Percentiles rank a stretch among this genome's conserved stretches.
These are phyloP conservation scores for Latheticus oryzae DNA, from an alignment of 2,888 invertebrate genomes.

Conservation along the genomic window DNA sequence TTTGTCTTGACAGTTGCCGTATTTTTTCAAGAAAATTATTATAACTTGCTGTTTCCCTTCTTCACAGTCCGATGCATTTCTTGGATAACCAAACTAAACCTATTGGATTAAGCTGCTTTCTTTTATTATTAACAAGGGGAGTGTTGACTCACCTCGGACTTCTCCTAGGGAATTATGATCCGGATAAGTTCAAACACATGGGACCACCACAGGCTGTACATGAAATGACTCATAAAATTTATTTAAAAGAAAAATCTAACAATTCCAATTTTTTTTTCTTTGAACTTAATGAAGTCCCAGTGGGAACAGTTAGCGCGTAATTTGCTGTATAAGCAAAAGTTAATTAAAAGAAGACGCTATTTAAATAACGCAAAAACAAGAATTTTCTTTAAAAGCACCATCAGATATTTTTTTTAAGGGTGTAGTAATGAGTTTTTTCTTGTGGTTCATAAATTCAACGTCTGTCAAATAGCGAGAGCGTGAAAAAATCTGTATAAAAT, in stretches of 20 bases:
- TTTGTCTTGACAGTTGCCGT: slow-evolving; percentile 38
- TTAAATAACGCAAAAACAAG: slow-evolving; percentile 41
- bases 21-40: slow-evolving; percentile 40
- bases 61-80: slow-evolving; percentile 45
- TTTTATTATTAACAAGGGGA: slow-evolving; percentile 48
- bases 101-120: slow-evolving; percentile 51
- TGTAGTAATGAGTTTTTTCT: slow-evolving; percentile 16
- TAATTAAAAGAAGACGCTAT: slow-evolving; percentile 45
- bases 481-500: slow-evolving; percentile 29
- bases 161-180: slow-evolving; percentile 43
- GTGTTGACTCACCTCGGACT: slow-evolving; percentile 49
- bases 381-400: no score
- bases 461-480: slow-evolving; percentile 27
- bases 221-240: slow-evolving; percentile 47
- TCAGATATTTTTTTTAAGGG: no score
- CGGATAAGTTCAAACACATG: slow-evolving; percentile 49
- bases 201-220: slow-evolving; percentile 43
- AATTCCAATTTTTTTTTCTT: no score
- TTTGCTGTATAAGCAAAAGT: slow-evolving; percentile 47
- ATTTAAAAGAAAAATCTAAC: no score
- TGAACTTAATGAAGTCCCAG: slow-evolving; percentile 41
- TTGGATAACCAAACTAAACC: slow-evolving; percentile 47
- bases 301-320: slow-evolving; percentile 42
- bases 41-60: no score
- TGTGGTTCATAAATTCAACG: slow-evolving; percentile 21